Evolutionary conservation across 2,888 invertebrate genomes (phyloP), one percentile per base, ranked within the genome.

Genomic region (Napeogenes sylphis): DNA sequence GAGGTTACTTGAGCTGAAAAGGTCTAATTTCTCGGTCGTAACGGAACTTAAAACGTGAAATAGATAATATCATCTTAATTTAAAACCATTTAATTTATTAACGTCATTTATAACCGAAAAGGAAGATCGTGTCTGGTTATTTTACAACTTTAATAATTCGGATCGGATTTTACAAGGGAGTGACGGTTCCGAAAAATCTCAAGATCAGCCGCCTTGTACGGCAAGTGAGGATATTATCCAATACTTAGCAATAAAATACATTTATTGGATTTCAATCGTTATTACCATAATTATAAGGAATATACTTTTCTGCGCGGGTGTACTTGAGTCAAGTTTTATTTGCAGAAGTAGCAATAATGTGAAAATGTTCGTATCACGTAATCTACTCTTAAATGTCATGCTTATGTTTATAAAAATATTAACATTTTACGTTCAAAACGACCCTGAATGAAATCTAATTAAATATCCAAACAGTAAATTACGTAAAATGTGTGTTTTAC

Each of bases 71-170:
- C 14, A 47, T 47, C 21, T 51, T 30, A 51, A 51, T 51, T 21
- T 51, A n/a, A 51, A 47, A 47, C 47, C 51, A 51, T 51, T 30
- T 8, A 21, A 30, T 51, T 51, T 51, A 30, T 51, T 30, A 51
- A 51, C 21, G 30, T 6, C 47, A 47, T 51, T 42, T 2, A 38
- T 8, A 38, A 38, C 38, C 38, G 38, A 38, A 38, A 38, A 38
- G 3, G 38, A 72, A 76, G 71, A 73, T 75, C 69, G 67, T 68
- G 73, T 72, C 65, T 59, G 54, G 56, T 67, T 67, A 67, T 68
- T 71, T 70, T 69, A 69, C 66, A 67, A 65, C 66, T 71, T 68
- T 63, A 30, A 30, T 51, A 55, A 62, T 66, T 62, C 63, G 56
- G 61, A 55, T 59, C 55, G 55, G 55, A 55, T 60, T 55, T 60